Evolutionary conservation across 2,113 vertebrate species (phyloP).

Genomic region (Mastomys coucha): DNA sequence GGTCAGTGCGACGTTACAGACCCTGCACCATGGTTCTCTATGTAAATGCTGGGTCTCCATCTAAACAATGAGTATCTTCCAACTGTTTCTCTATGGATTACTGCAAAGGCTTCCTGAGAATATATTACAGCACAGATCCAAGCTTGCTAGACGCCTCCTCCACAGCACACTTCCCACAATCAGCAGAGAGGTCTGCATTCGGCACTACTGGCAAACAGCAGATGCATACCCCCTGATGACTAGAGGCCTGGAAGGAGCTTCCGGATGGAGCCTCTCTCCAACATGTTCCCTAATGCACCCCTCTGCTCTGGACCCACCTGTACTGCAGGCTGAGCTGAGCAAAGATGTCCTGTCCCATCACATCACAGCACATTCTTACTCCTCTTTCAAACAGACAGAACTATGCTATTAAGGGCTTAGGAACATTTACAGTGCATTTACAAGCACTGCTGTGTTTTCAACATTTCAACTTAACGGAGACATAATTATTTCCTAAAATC

Average conservation of each 20-base stretch:
- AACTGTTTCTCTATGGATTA: background rate
- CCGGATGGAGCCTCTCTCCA: background rate
- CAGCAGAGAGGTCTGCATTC: background rate
- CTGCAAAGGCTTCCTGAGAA: background rate
- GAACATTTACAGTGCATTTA: background rate
- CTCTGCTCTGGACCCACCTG: background rate
- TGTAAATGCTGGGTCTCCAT: background rate
- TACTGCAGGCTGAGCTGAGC: background rate
- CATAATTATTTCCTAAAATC: slow-evolving; percentile 39
- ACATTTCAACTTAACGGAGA: background rate
- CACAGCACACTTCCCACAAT: background rate
- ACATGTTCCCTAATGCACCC: background rate
- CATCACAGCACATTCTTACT: accelerated
- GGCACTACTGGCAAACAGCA: background rate
- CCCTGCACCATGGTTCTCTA: background rate
- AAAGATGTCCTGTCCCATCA: background rate
- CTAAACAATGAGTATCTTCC: background rate
- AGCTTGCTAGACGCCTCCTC: background rate
- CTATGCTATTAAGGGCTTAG: background rate
- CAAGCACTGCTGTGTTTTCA: background rate
- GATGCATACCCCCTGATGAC: background rate
- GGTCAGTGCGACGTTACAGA: slow-evolving; percentile 19
- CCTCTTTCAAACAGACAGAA: background rate
- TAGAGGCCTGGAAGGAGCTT: background rate
- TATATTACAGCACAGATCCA: background rate